These are phyloP conservation scores for Tryphoninae sp. DNA, from an alignment of 2,888 invertebrate species.

Conservation along the genomic window DNA sequence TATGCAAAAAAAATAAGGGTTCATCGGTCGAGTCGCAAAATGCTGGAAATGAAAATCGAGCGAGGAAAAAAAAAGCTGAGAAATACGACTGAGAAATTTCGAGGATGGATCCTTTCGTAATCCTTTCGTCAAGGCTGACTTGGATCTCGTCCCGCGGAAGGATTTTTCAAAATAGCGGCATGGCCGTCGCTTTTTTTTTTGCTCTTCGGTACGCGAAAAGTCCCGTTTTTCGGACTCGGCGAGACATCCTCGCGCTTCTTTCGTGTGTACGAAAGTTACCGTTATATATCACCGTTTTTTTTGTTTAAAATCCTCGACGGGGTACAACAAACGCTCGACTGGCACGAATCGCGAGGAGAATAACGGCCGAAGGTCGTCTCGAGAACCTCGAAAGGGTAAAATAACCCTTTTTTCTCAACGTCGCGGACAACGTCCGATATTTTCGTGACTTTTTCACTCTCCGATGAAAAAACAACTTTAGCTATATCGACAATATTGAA, in stretches of 20 bases:
- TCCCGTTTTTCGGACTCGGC: slow-evolving; percentile 70
- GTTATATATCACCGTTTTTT: slow-evolving; percentile 46
- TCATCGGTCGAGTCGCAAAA: slow-evolving; percentile 14
- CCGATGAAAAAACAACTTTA: background rate
- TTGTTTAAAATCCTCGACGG: slow-evolving; percentile 13
- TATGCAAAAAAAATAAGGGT: background rate
- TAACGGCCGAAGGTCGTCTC: slow-evolving; percentile 68
- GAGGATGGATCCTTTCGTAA: slow-evolving; percentile 52
- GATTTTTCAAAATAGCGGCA: slow-evolving; percentile 72
- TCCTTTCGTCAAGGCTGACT: slow-evolving; percentile 66
- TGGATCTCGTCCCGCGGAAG: slow-evolving; percentile 61
- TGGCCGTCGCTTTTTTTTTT: slow-evolving; percentile 67
- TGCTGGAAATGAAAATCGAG: slow-evolving; percentile 26
- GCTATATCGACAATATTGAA: slow-evolving; percentile 31
- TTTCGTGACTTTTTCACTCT: slow-evolving; percentile 33
- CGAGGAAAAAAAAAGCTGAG: slow-evolving; percentile 45
- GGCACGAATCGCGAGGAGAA: slow-evolving; percentile 63
- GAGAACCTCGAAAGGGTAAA: slow-evolving; percentile 34
- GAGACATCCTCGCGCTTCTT: slow-evolving; percentile 47
- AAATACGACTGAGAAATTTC: slow-evolving; percentile 21
- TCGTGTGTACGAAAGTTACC: slow-evolving; percentile 53
- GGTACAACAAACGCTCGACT: slow-evolving; percentile 54
- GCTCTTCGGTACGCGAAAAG: slow-evolving; percentile 54
- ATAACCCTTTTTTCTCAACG: slow-evolving; percentile 45
- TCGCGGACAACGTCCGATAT: slow-evolving; percentile 19